These are phyloP conservation scores for Nudaria mundana DNA, from an alignment of 2,888 invertebrate genomes.

Conservation along the genomic window DNA sequence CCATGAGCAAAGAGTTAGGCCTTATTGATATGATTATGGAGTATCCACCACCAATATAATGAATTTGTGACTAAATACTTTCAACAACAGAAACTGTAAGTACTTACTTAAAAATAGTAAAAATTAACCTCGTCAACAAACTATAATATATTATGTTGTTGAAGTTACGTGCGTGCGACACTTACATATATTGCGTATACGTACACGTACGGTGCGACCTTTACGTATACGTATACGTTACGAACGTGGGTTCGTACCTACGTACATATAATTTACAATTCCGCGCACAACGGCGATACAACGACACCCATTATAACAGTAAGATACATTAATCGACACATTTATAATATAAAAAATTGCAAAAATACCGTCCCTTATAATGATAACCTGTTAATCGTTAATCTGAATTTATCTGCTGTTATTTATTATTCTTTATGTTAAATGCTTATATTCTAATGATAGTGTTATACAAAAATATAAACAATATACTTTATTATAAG, in stretches of 20 bases:
- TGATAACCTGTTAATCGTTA: constrained; percentile 6
- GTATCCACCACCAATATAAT: constrained; percentile 15
- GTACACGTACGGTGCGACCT: too few species aligned
- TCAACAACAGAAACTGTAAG: not conserved
- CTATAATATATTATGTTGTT: not conserved
- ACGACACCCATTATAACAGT: too few species aligned
- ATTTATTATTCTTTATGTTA: constrained; percentile 12
- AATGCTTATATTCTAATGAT: constrained; percentile 42
- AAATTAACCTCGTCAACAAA: not conserved
- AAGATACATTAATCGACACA: constrained; percentile 2
- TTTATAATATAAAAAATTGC: constrained; percentile 6
- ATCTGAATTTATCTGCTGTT: constrained; percentile 3
- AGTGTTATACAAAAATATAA: constrained; percentile 59
- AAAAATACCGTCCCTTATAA: constrained; percentile 16
- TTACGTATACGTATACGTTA: too few species aligned
- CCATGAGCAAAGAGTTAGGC: constrained; percentile 41
- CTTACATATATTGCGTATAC: too few species aligned
- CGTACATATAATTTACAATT: too few species aligned
- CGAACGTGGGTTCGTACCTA: too few species aligned
- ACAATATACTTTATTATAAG: constrained; percentile 40
- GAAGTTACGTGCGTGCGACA: too few species aligned
- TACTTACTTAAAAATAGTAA: not conserved
- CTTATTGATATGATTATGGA: constrained; percentile 41
- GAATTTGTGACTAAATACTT: not conserved
- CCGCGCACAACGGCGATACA: too few species aligned